phyloP scores from a whole-genome alignment of 1,140 invertebrate genomes.

The Dysdera silvatica region DNA sequence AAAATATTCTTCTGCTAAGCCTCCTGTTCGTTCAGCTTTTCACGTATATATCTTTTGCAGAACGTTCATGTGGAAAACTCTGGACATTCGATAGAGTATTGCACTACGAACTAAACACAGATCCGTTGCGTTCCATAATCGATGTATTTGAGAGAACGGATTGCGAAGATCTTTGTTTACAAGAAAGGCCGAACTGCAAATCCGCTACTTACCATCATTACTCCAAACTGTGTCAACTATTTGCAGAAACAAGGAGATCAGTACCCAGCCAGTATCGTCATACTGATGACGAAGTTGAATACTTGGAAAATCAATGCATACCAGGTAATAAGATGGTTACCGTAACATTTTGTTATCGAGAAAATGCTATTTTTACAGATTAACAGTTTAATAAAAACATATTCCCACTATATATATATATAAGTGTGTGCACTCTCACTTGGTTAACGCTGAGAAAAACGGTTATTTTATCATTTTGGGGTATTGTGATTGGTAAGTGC shows the following conservation, averaged over 20 bases:
- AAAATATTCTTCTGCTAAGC: no score
- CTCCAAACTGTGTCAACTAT: conserved; percentile 44
- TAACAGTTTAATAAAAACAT: no score
- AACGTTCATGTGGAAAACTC: conserved; percentile 44
- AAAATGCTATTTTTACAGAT: no score
- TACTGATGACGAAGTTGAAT: conserved; percentile 45
- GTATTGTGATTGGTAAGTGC: no score
- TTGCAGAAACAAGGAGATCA: conserved; percentile 46
- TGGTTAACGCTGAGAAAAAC: no score
- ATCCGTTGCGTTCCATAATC: conserved; percentile 40
- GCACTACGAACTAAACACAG: conserved; percentile 44
- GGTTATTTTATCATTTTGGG: no score
- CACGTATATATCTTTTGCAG: conserved; percentile 31
- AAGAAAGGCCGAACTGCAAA: conserved; percentile 43
- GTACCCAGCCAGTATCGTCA: conserved; percentile 42
- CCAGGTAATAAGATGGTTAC: no score
- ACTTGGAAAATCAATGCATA: conserved; percentile 51
- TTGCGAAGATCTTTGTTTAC: conserved; percentile 48
- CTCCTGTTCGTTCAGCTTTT: no score
- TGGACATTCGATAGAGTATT: conserved; percentile 50
- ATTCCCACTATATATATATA: no score
- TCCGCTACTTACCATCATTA: conserved; percentile 46
- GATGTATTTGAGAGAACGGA: conserved; percentile 41
- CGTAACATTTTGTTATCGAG: no score
- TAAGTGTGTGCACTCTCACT: no score